Percentiles rank a stretch among this genome's conserved stretches.
phyloP scores from a whole-genome alignment of 2,797 vertebrate genomes.

The Carapus acus region DNA sequence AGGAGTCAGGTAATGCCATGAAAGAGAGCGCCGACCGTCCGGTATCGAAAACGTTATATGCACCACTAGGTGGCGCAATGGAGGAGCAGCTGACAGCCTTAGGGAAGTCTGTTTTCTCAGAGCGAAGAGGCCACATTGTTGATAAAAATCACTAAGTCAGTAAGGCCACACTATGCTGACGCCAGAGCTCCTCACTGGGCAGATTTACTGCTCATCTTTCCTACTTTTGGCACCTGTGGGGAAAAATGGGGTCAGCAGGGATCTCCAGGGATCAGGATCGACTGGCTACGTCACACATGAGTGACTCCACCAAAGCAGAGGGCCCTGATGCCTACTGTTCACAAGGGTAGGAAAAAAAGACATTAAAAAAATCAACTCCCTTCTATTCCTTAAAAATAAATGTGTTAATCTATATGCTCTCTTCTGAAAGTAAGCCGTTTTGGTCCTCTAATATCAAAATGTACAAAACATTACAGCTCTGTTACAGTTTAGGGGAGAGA shows the following conservation, averaged over 20 bases:
- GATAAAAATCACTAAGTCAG: conserved; percentile 49
- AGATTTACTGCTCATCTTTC: conserved; percentile 36
- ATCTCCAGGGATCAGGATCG: conserved; percentile 36
- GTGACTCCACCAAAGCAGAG: conserved; percentile 38
- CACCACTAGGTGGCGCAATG: conserved; percentile 43
- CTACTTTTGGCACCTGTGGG: conserved; percentile 64
- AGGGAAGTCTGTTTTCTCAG: conserved; percentile 26
- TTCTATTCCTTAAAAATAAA: conserved; percentile 63
- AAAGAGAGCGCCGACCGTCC: conserved; percentile 45
- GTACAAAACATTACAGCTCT: conserved; percentile 72
- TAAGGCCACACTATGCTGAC: conserved; percentile 53
- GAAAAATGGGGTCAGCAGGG: conserved; percentile 33
- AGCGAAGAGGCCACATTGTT: conserved; percentile 44
- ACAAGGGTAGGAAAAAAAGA: conserved; percentile 52
- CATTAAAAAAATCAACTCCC: conserved; percentile 52
- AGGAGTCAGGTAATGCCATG: conserved; percentile 50
- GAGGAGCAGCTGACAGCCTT: conserved; percentile 1
- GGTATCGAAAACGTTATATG: too few species aligned
- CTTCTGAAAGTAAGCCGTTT: conserved; percentile 66
- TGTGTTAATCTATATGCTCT: conserved; percentile 65
- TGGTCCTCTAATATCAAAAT: conserved; percentile 79
- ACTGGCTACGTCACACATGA: conserved; percentile 36
- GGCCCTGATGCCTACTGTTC: conserved; percentile 44
- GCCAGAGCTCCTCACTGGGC: conserved; percentile 31
- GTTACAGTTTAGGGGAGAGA: conserved; percentile 56